A percentile compares a stretch with the other conserved stretches of the same genome.
phyloP scores from a whole-genome alignment of 2,797 vertebrate species.

The Enoplosus armatus region DNA sequence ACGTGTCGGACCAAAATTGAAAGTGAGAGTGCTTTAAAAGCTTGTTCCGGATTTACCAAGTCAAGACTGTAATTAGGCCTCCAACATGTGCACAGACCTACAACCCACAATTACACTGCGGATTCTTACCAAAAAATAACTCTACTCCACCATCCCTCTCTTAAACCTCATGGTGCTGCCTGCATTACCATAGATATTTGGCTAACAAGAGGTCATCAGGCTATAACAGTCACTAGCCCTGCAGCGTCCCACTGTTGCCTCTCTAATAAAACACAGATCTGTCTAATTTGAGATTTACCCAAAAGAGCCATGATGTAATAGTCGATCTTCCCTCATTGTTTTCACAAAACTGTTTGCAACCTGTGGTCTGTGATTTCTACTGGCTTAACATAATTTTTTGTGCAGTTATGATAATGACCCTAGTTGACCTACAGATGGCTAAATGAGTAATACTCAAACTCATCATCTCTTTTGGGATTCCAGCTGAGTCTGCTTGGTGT shows the following conservation, averaged over 20 bases:
- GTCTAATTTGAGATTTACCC: conserved; percentile 53
- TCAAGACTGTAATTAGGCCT: conserved; percentile 84
- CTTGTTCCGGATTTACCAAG: conserved; percentile 73
- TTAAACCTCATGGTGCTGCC: conserved; percentile 38
- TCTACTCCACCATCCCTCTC: conserved; percentile 28
- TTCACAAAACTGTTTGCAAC: conserved; percentile 59
- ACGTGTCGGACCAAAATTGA: conserved; percentile 66
- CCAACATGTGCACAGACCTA: conserved; percentile 77
- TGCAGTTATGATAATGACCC: conserved; percentile 66
- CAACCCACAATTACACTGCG: conserved; percentile 81
- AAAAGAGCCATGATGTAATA: conserved; percentile 44
- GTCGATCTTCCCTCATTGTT: conserved; percentile 47
- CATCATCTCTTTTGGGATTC: conserved; percentile 61
- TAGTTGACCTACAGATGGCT: conserved; percentile 65
- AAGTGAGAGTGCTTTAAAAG: conserved; percentile 72
- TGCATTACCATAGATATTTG: conserved; percentile 22
- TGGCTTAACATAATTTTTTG: conserved; percentile 43
- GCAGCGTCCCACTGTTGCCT: conserved; percentile 24
- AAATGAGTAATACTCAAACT: conserved; percentile 64
- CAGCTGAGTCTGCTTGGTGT: conserved; percentile 63
- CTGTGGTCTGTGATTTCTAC: conserved; percentile 46
- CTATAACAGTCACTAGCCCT: conserved; percentile 8
- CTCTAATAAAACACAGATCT: conserved; percentile 55
- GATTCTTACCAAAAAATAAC: conserved; percentile 76
- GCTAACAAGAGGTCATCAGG: conserved; percentile 41